Base-by-base conservation (phyloP, 2,113 vertebrate species). In the Tringa solitaria region DNA sequence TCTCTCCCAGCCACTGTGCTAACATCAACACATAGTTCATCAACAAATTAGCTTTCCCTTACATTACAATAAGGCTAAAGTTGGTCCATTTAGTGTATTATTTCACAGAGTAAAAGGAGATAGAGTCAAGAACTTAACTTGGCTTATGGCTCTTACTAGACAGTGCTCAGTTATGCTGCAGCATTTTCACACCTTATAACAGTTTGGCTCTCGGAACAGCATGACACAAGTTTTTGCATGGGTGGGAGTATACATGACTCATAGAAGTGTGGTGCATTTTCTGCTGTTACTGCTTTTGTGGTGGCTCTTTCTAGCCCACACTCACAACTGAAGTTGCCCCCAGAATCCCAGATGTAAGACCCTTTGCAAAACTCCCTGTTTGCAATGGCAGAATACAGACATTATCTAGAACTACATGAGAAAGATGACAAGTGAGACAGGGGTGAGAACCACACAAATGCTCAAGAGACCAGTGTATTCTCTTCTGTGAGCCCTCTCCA, bases 251-350 rank as follows among this genome's bases (percentile, higher is more conserved):
- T 16, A 33, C 6, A 10, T 75, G 89, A 78, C n/a, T 97, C 79
- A 88, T 18, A 19, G 6, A 50, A 67, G 20, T 13, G 15, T 2
- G 1, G 6, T 37, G 2, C 1, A 1, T 46, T 77, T 63, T 39
- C 46, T 85, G 43, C 37, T 87, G 14, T 28, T 46, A 8, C 6
- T 75, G 20, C 17, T 57, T 46, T 51, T 79, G 45, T 45, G 54
- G 59, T 39, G 35, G 18, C 35, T 79, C 46, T 68, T 72, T 72
- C 57, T 69, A 79, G 30, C 39, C 64, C 70, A 41, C 23, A 35
- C 14, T 14, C n/a, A 41, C 64, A 33, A 28, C 35, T 69, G 45
- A 54, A 70, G 24, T 18, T 88, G 50, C 27, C 54, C 18, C 32
- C 54, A 80, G 75, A 87, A 60, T 37, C 53, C 21, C 18, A 27